These are phyloP conservation scores for Sarcophaga carnaria DNA, from an alignment of 2,888 invertebrate species.

Conservation along the genomic window DNA sequence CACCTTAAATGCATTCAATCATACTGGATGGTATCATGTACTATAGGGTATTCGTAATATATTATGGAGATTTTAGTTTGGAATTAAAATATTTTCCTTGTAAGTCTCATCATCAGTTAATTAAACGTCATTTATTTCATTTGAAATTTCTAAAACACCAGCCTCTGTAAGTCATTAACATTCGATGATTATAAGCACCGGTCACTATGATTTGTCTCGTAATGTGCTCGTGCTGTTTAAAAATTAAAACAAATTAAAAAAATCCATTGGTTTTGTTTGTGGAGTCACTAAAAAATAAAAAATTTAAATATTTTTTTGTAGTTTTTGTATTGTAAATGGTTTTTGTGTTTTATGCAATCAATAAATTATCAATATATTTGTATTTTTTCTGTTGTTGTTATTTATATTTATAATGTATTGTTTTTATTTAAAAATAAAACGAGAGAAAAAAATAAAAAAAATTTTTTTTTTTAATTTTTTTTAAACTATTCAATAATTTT, in stretches of 20 bases:
- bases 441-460: background rate
- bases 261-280: no score
- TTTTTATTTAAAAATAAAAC: background rate
- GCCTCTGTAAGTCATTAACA: background rate
- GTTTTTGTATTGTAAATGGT: constrained; percentile 28
- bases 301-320: background rate
- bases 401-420: constrained; percentile 7
- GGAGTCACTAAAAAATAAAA: background rate
- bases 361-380: background rate
- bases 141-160: background rate
- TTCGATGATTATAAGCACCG: no score
- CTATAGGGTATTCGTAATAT: background rate
- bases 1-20: no score
- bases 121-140: background rate
- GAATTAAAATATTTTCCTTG: background rate
- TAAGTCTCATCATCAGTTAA: background rate
- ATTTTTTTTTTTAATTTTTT: background rate
- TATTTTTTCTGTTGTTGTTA: constrained; percentile 8
- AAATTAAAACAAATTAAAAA: no score
- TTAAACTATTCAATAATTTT: background rate
- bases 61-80: background rate
- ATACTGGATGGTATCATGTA: no score
- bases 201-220: no score
- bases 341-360: constrained; percentile 40
- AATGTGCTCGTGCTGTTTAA: no score